Conservation (phyloP, 2,888 invertebrate species). For the Melieria crassipennis region DNA sequence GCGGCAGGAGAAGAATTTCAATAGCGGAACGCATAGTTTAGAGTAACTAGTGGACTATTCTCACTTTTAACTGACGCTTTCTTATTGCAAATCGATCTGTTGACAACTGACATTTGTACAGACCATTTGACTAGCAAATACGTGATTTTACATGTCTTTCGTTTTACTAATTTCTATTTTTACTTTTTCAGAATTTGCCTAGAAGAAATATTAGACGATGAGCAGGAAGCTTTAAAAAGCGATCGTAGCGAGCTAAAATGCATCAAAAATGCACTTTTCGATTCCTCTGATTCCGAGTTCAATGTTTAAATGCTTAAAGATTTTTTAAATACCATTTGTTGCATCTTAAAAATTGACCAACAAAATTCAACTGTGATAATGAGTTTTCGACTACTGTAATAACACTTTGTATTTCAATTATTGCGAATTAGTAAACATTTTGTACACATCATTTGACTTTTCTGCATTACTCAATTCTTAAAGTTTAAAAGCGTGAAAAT, state of each 20-base stretch:
- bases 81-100: no score
- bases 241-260: conserved; percentile 45
- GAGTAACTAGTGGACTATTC: conserved; percentile 43
- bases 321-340: not conserved
- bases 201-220: conserved; percentile 45
- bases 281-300: conserved; percentile 27
- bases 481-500: not conserved
- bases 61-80: no score
- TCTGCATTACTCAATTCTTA: not conserved
- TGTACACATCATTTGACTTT: not conserved
- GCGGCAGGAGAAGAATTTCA: conserved; percentile 34
- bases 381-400: not conserved
- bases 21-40: conserved; percentile 32
- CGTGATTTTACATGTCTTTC: not conserved
- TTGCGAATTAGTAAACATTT: conserved; percentile 1
- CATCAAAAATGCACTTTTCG: conserved; percentile 36
- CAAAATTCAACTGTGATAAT: conserved; percentile 42
- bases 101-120: no score
- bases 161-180: not conserved
- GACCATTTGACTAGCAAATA: not conserved
- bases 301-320: conserved; percentile 3
- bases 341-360: conserved; percentile 7
- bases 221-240: conserved; percentile 40
- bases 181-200: conserved; percentile 38
- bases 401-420: conserved; percentile 8